Evolutionary conservation across 2,797 vertebrate species (phyloP).

Genomic region (Zenarchopterus dispar): DNA sequence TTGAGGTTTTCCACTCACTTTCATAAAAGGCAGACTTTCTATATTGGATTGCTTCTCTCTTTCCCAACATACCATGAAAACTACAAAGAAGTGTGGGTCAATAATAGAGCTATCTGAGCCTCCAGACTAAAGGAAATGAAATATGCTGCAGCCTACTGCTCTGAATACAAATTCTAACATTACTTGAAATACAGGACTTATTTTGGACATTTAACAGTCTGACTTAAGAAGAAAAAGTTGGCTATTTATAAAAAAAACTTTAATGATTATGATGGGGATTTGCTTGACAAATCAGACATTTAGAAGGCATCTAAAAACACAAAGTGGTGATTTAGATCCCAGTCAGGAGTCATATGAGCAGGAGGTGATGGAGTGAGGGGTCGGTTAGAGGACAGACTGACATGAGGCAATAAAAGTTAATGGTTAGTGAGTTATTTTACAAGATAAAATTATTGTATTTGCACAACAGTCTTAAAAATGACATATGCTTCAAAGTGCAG

Average conservation of each 20-base stretch:
- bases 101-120: constrained; percentile 21
- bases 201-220: constrained; percentile 30
- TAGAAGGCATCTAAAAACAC: constrained; percentile 20
- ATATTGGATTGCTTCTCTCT: background rate
- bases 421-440: too few relatives aligned
- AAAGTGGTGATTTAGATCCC: constrained; percentile 26
- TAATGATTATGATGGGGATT: constrained; percentile 15
- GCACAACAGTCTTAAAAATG: too few relatives aligned
- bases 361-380: background rate
- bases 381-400: constrained; percentile 9
- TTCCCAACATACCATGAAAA: background rate
- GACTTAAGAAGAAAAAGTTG: constrained; percentile 7
- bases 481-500: too few relatives aligned
- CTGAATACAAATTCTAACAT: constrained; percentile 46
- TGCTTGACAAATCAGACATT: constrained; percentile 5
- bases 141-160: background rate
- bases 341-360: constrained; percentile 9
- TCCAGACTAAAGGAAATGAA: constrained; percentile 16
- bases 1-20: background rate
- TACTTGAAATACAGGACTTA: constrained; percentile 11
- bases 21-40: background rate
- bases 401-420: background rate
- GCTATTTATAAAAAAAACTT: constrained; percentile 10
- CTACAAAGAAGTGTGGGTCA: constrained; percentile 18
- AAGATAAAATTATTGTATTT: too few relatives aligned